These are phyloP conservation scores for Sycophila texana DNA, from an alignment of 2,888 invertebrate genomes.

Conservation along the genomic window DNA sequence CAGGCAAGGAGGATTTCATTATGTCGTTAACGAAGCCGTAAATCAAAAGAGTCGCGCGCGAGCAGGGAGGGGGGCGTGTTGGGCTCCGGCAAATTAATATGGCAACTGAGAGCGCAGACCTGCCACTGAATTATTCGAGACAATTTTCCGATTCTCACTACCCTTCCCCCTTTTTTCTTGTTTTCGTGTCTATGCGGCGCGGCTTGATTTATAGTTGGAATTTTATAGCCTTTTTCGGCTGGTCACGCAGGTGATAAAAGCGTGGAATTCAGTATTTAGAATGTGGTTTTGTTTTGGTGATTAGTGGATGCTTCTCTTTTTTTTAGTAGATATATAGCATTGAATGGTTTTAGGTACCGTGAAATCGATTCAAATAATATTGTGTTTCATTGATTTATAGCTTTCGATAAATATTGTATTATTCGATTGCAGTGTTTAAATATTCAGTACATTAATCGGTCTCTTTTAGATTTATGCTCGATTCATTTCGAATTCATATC, in stretches of 20 bases:
- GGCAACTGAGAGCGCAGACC: conserved; percentile 31
- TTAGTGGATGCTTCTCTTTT: no score
- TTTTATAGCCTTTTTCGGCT: neutral
- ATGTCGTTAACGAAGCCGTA: conserved; percentile 51
- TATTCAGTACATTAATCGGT: no score
- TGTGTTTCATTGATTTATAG: no score
- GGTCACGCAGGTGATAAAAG: neutral
- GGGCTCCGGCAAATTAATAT: conserved; percentile 37
- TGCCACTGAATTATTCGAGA: conserved; percentile 8
- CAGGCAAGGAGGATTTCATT: conserved; percentile 44
- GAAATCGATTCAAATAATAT: no score
- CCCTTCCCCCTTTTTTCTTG: neutral
- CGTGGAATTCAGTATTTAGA: neutral
- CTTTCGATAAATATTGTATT: no score
- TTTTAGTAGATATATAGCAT: no score
- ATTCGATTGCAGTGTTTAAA: no score
- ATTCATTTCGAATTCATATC: no score
- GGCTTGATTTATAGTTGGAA: neutral
- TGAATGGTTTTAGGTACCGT: no score
- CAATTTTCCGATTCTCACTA: no score
- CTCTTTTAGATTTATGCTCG: no score
- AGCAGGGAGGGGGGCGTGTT: neutral
- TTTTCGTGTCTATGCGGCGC: neutral
- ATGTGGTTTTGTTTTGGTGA: neutral
- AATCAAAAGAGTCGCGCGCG: conserved; percentile 50